phyloP scores from a whole-genome alignment of 2,888 invertebrate species.

The Andrena trimmerana region DNA sequence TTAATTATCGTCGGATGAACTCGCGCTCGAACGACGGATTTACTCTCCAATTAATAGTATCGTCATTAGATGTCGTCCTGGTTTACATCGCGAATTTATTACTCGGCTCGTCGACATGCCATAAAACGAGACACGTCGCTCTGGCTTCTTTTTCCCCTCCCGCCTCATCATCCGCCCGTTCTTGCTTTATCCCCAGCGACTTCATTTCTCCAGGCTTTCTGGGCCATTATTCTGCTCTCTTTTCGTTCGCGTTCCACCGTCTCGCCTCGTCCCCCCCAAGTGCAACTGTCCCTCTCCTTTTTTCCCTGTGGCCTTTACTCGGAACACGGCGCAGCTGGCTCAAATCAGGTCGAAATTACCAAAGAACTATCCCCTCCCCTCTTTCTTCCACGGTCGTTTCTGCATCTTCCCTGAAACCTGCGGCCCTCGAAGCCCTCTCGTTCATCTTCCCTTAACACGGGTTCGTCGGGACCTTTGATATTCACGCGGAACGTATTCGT shows the following conservation, averaged over 20 bases:
- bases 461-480: neutral
- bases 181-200: constrained; percentile 21
- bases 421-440: neutral
- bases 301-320: constrained; percentile 16
- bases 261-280: neutral
- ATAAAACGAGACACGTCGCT: neutral
- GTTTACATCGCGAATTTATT: constrained; percentile 25
- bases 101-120: neutral
- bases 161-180: neutral
- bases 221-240: constrained; percentile 6
- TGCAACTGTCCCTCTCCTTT: neutral
- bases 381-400: neutral
- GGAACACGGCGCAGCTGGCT: constrained; percentile 43
- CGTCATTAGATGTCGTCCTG: constrained; percentile 13
- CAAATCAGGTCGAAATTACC: constrained; percentile 56
- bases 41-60: constrained; percentile 45
- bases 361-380: neutral
- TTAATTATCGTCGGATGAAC: constrained; percentile 48
- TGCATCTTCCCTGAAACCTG: constrained; percentile 10
- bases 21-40: constrained; percentile 19
- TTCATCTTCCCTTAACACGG: neutral
- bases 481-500: neutral
- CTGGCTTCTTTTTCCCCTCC: neutral
- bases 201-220: constrained; percentile 26
- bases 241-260: constrained; percentile 18